A percentile compares a stretch with the other conserved stretches of the same genome.
phyloP scores from a whole-genome alignment of 2,113 vertebrate genomes.

The Pyrgilauda ruficollis region DNA sequence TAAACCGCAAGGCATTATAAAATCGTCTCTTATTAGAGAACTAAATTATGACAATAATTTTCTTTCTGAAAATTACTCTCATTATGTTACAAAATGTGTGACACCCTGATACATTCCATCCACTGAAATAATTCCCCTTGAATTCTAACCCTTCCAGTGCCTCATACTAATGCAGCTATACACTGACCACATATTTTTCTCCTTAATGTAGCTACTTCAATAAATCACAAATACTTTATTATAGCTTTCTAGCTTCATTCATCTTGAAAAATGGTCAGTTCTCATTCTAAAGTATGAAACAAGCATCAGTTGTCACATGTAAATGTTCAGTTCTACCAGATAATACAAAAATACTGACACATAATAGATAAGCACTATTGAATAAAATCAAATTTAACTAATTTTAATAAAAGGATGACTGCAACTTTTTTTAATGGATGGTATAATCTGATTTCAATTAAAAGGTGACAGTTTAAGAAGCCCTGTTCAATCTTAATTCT shows the following conservation, averaged over 20 bases:
- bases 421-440: background rate
- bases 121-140: background rate
- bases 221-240: background rate
- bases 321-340: background rate
- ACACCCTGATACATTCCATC: background rate
- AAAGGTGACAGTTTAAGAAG: background rate
- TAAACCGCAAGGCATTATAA: background rate
- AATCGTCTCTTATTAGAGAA: background rate
- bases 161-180: background rate
- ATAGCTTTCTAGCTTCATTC: background rate
- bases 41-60: background rate
- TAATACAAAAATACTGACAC: background rate
- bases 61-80: background rate
- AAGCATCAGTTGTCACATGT: background rate
- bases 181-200: background rate
- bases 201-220: background rate
- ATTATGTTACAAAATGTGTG: background rate
- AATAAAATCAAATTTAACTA: background rate
- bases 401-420: background rate
- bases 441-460: background rate
- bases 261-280: background rate
- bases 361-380: background rate
- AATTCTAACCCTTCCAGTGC: background rate
- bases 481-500: background rate
- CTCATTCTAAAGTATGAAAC: background rate